Base-by-base conservation (phyloP, 2,797 vertebrate genomes). In the Oreonectes daqikongensis region DNA sequence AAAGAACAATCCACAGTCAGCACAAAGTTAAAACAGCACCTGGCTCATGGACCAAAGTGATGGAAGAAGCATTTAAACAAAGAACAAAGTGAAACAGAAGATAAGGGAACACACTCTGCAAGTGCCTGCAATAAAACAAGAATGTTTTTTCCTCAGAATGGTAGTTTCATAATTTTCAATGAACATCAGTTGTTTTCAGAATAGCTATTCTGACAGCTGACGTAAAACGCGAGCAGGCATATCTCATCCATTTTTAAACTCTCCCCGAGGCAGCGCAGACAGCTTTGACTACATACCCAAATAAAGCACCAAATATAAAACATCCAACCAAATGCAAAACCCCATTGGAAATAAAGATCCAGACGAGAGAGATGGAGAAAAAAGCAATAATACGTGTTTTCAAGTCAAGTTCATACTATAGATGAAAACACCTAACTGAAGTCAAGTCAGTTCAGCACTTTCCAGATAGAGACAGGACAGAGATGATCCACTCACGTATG, bases 241-340 rank as follows among this genome's bases (percentile, higher is more conserved):
- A 52, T 10, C 20, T 24, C 50, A 52, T 52, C 52, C 52, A 55
- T 55, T 55, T 53, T 55, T 55, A 24, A 52, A 55, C n/a, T 55
- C 20, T 26, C 22, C 20, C 12, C 8, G 22, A 55, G 26, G 55
- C 55, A 59, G 26, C 55, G 5, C 55, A 59, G 55, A 59, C 55
- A 59, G 26, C 26, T 9, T 30, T 59, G 24, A 55, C 22, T 55
- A 30, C 30, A 57, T 8, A 17, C 55, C 1, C 7, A 14, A 30
- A 59, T 59, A 59, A 59, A 30, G 2, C 55, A 30, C 30, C 26
- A 59, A 28, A 30, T 15, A 8, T 30, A 59, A 30, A 59, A 12
- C 53, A 60, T 63, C 67, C 40, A 72, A 46, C 46, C 44, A 73
- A 18, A 65, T 57, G 9, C 35, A 75, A 60, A 40, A 7, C 20